phyloP scores from a whole-genome alignment of 2,888 invertebrate species.

The Macrophya alboannulata region DNA sequence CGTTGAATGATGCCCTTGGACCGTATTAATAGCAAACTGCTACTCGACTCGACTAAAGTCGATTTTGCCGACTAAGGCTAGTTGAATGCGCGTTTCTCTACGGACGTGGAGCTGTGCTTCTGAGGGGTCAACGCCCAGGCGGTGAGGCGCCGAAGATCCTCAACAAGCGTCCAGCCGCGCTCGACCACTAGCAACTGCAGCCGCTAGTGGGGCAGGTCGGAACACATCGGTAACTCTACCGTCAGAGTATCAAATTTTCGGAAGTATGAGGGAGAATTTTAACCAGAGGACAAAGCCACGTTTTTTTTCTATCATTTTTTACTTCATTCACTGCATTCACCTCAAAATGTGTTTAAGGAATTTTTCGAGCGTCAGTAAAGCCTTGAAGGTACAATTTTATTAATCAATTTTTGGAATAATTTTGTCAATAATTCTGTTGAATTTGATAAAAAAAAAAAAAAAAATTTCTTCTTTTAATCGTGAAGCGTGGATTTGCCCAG shows the following conservation, averaged over 20 bases:
- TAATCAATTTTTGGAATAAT: neutral
- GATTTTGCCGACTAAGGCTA: constrained; percentile 39
- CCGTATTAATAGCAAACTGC: constrained; percentile 37
- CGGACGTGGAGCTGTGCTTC: constrained; percentile 29
- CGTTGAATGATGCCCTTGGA: constrained; percentile 20
- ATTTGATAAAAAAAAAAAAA: too few relatives aligned
- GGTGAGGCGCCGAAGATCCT: constrained; percentile 78
- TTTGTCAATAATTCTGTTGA: neutral
- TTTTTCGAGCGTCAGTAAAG: neutral
- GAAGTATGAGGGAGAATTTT: neutral
- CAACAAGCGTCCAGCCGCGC: constrained; percentile 56
- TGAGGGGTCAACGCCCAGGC: constrained; percentile 78
- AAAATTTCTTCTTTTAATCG: too few relatives aligned
- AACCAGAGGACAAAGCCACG: neutral
- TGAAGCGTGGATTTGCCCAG: too few relatives aligned
- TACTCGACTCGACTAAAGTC: constrained; percentile 27
- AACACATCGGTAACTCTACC: constrained; percentile 14
- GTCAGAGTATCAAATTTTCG: constrained; percentile 18
- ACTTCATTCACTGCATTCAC: neutral
- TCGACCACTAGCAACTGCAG: constrained; percentile 43
- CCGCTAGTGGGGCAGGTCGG: constrained; percentile 56
- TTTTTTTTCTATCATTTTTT: neutral
- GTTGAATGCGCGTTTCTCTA: constrained; percentile 32
- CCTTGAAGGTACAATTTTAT: too few relatives aligned
- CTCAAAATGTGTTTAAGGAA: neutral